A percentile compares a stretch with the other conserved stretches of the same genome.
phyloP scores from a whole-genome alignment of 1,140 invertebrate genomes.

The Ceratina japonica region DNA sequence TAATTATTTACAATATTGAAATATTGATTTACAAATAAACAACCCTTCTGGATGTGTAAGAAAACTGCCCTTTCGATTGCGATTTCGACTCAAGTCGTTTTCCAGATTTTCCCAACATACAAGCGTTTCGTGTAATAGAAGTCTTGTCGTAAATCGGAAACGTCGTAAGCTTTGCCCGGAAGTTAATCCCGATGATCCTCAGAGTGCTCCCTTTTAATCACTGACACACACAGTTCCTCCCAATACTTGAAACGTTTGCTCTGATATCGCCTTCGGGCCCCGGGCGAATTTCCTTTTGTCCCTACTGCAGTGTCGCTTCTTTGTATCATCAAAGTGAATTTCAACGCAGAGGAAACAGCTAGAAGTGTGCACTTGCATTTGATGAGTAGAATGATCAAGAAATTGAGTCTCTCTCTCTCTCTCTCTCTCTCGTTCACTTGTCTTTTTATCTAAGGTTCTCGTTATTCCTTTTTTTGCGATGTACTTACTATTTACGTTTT shows the following conservation, averaged over 20 bases:
- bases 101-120: background rate
- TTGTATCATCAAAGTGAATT: conserved; percentile 22
- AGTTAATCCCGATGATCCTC: background rate
- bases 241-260: conserved; percentile 1
- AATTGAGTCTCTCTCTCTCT: background rate
- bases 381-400: background rate
- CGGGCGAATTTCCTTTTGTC: conserved; percentile 15
- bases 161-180: background rate
- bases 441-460: background rate
- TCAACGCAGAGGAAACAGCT: conserved; percentile 6
- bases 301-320: background rate
- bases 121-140: background rate
- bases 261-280: conserved; percentile 2
- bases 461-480: too few relatives aligned
- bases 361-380: background rate
- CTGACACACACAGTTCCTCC: background rate
- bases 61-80: too few relatives aligned
- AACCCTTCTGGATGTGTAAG: too few relatives aligned
- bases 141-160: background rate
- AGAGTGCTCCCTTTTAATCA: background rate
- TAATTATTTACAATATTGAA: too few relatives aligned
- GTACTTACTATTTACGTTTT: too few relatives aligned
- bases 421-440: background rate
- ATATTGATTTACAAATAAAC: too few relatives aligned
- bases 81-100: too few relatives aligned